Base-by-base conservation (phyloP, 2,888 invertebrate genomes). In the Rhingia rostrata region DNA sequence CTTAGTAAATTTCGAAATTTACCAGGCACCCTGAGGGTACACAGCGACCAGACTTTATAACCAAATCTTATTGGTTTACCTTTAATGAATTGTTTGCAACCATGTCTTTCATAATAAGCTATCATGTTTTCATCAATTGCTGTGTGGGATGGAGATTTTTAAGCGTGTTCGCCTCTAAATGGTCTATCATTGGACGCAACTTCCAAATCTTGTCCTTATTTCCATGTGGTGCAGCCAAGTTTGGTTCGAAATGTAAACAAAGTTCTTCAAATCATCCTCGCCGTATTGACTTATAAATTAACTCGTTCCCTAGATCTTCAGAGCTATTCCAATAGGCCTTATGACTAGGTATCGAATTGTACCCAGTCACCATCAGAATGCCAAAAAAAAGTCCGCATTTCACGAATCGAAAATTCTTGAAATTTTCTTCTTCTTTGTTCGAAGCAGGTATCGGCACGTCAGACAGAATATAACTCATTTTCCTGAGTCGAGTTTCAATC, bases 151-250 rank as follows among this genome's bases (percentile, higher is more conserved):
- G n/a, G n/a, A n/a, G n/a, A n/a, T n/a, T n/a, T n/a, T n/a, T n/a
- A n/a, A n/a, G n/a, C n/a, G n/a, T n/a, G n/a, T n/a, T n/a, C n/a
- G n/a, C n/a, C n/a, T n/a, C n/a, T n/a, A n/a, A n/a, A n/a, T n/a
- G n/a, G n/a, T n/a, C n/a, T n/a, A n/a, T n/a, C 35, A 77, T 35
- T 4, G 77, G 77, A 9, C 77, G 35, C 12, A 82, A 37, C 56
- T 78, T 78, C 83, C 73, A 83, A 41, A 78, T 35, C 39, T 67
- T 78, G 53, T 75, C 63, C 7, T 39, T 22, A 58, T 66, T 72
- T 35, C 43, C 22, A 32, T 12, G 7, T 14, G 66, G 47, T 32
- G 51, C 43, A 49, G 69, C 75, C 47, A 53, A 61, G 43, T 72
- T 66, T 30, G 45, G 30, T 61, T 66, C 67, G 39, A 61, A 73